A percentile compares a stretch with the other conserved stretches of the same genome.
Conservation (phyloP, 2,113 vertebrate species). For the Semnopithecus entellus region DNA sequence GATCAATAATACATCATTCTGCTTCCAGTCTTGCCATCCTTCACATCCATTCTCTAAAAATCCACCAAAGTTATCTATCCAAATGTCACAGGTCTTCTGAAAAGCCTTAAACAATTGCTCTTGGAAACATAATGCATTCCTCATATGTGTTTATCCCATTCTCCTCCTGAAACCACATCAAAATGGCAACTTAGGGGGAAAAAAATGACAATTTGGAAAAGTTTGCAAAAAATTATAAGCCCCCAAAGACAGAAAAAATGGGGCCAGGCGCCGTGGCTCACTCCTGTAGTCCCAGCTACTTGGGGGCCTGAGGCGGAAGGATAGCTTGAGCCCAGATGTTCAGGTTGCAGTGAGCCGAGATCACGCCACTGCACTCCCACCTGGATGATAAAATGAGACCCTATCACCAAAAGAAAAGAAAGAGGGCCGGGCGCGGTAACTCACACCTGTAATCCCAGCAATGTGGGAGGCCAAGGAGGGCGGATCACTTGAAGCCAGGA, state of each 20-base stretch:
- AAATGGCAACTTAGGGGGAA: not conserved
- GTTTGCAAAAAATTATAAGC: not conserved
- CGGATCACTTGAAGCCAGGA: too few relatives aligned
- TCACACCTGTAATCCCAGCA: too few relatives aligned
- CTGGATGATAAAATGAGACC: too few relatives aligned
- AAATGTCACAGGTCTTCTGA: not conserved
- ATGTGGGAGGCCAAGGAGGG: too few relatives aligned
- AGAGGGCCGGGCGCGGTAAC: too few relatives aligned
- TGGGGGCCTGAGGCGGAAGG: too few relatives aligned
- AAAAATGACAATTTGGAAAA: not conserved
- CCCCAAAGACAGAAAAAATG: not conserved
- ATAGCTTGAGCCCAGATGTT: too few relatives aligned
- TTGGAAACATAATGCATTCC: not conserved
- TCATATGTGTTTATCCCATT: not conserved
- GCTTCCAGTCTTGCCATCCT: not conserved
- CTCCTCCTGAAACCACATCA: not conserved
- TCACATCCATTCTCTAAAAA: not conserved
- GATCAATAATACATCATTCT: not conserved
- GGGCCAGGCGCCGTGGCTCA: too few relatives aligned
- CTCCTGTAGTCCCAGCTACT: too few relatives aligned
- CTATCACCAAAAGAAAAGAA: too few relatives aligned
- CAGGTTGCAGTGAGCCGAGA: too few relatives aligned
- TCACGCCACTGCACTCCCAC: too few relatives aligned
- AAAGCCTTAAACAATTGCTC: not conserved
- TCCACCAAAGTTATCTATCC: not conserved